These are phyloP conservation scores for Pangasius djambal DNA, from an alignment of 2,797 vertebrate species.

Conservation along the genomic window DNA sequence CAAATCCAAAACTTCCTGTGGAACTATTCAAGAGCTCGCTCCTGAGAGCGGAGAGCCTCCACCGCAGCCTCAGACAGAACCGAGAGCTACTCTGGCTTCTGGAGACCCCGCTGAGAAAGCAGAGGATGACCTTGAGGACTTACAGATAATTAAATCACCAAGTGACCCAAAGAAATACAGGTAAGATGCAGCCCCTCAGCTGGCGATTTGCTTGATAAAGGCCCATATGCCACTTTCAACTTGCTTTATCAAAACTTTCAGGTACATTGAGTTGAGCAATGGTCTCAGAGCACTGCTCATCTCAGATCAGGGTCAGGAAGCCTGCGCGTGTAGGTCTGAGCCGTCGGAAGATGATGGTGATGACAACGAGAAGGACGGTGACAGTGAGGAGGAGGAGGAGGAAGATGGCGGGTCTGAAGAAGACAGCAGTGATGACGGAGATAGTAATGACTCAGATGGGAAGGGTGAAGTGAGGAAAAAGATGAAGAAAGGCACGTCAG, in stretches of 20 bases:
- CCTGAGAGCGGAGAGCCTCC: slow-evolving; percentile 65
- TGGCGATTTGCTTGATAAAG: not conserved
- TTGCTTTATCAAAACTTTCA: slow-evolving; percentile 59
- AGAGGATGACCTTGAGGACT: slow-evolving; percentile 73
- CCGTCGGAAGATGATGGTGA: slow-evolving; percentile 45
- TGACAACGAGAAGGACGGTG: slow-evolving; percentile 40
- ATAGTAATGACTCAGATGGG: slow-evolving; percentile 76
- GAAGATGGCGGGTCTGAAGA: slow-evolving; percentile 73
- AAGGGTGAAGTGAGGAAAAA: slow-evolving; percentile 72
- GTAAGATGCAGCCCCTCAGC: slow-evolving; percentile 63
- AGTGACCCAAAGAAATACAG: slow-evolving; percentile 95
- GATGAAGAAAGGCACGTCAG: slow-evolving; percentile 79
- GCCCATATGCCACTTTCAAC: not conserved
- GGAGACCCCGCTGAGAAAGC: slow-evolving; percentile 45
- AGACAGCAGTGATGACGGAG: slow-evolving; percentile 79
- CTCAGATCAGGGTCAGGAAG: slow-evolving; percentile 84
- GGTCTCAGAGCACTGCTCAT: slow-evolving; percentile 89
- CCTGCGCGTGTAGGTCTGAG: slow-evolving; percentile 64
- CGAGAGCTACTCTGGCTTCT: slow-evolving; percentile 31
- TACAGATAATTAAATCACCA: slow-evolving; percentile 86
- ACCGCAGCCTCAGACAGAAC: slow-evolving; percentile 41
- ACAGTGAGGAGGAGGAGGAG: slow-evolving; percentile 59
- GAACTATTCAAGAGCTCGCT: slow-evolving; percentile 54
- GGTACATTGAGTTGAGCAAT: slow-evolving; percentile 87
- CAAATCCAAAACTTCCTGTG: slow-evolving; percentile 71